These are phyloP conservation scores for Timema cristinae DNA, from an alignment of 2,888 invertebrate species.

Conservation along the genomic window DNA sequence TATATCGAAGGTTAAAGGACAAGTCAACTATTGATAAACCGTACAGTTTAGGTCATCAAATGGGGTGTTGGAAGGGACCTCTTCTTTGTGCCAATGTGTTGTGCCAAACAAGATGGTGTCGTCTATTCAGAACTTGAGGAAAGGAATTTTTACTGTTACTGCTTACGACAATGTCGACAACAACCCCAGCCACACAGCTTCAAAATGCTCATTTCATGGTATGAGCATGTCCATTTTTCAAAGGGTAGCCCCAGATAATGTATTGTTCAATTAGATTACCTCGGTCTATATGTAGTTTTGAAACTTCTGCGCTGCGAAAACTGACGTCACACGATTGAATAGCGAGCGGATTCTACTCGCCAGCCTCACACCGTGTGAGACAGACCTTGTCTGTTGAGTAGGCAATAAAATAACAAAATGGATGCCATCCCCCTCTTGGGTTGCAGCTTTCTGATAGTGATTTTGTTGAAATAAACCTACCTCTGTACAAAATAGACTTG, in stretches of 20 bases:
- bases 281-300: too few relatives aligned
- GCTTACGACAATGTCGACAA: neutral
- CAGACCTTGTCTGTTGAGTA: too few relatives aligned
- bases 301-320: too few relatives aligned
- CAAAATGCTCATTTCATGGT: neutral
- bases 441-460: too few relatives aligned
- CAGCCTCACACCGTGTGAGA: too few relatives aligned
- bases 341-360: too few relatives aligned
- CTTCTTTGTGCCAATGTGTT: neutral
- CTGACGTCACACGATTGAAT: too few relatives aligned
- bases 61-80: neutral
- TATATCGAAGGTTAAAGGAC: neutral
- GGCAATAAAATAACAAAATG: too few relatives aligned
- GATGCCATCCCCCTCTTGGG: too few relatives aligned
- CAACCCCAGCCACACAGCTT: slow-evolving; percentile 1
- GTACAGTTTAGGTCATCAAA: neutral
- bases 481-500: too few relatives aligned
- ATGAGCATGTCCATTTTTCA: slow-evolving; percentile 10
- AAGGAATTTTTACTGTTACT: slow-evolving; percentile 6
- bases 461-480: too few relatives aligned
- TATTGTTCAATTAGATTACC: neutral
- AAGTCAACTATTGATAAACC: slow-evolving; percentile 5
- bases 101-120: slow-evolving; percentile 7
- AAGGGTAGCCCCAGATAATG: neutral
- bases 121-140: neutral